A percentile compares a stretch with the other conserved stretches of the same genome.
These are phyloP conservation scores for Lasioglossum zephyrum DNA, from an alignment of 2,888 invertebrate species.

Conservation along the genomic window DNA sequence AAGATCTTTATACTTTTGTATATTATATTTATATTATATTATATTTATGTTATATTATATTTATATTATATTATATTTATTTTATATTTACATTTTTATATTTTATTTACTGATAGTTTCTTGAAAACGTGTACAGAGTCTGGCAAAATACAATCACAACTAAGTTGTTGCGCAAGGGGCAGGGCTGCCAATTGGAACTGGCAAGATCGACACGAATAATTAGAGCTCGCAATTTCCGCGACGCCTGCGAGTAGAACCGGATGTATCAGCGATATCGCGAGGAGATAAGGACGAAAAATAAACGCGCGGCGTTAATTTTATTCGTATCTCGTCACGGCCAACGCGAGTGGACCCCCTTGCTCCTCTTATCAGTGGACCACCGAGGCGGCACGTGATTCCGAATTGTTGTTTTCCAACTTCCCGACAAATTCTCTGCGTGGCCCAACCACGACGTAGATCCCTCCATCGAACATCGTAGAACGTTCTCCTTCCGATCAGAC, in stretches of 20 bases:
- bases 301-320: conserved; percentile 23
- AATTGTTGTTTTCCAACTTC: not conserved
- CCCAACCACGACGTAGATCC: not conserved
- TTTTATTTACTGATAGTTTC: no score
- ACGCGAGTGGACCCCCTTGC: conserved; percentile 58
- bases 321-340: conserved; percentile 41
- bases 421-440: not conserved
- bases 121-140: no score
- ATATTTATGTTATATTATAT: no score
- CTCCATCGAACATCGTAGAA: not conserved
- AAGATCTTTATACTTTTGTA: no score
- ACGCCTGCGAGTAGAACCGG: not conserved
- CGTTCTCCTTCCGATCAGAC: not conserved
- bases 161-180: no score
- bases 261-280: not conserved
- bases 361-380: conserved; percentile 56
- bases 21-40: no score
- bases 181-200: no score
- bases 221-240: not conserved
- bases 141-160: no score
- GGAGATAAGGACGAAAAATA: conserved; percentile 22
- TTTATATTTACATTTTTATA: no score
- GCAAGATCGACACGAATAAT: not conserved
- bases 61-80: no score
- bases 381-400: conserved; percentile 39